Conservation (phyloP, 37 sponge, comb jelly and placozoan genomes). For the Crambe crambe region DNA sequence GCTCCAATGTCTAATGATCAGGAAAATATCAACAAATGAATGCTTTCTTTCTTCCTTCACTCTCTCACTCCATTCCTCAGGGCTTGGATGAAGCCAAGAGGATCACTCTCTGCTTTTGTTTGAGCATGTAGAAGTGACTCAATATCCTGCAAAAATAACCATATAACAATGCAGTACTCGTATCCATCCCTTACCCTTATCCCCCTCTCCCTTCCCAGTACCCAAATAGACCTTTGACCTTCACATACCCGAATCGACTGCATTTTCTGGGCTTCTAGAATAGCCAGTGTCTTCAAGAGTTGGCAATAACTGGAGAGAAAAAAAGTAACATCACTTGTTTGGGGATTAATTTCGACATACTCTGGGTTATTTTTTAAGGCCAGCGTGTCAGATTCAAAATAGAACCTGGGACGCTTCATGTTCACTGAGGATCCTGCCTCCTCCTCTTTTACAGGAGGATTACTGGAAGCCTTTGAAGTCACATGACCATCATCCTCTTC, state of each 20-base stretch:
- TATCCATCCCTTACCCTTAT: no score
- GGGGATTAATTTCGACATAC: constrained; percentile 14
- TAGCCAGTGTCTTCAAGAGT: constrained; percentile 60
- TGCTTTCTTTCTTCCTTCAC: neutral
- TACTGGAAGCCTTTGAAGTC: neutral
- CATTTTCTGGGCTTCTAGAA: constrained; percentile 78
- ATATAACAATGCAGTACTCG: neutral
- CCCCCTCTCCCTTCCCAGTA: no score
- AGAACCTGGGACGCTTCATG: constrained; percentile 20
- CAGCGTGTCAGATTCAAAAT: constrained; percentile 47
- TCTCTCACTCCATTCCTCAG: constrained; percentile 61
- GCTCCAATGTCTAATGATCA: constrained; percentile 17
- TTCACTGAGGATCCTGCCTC: neutral
- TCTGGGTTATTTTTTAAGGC: constrained; percentile 59
- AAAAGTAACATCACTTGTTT: no score
- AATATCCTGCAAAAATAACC: constrained; percentile 45
- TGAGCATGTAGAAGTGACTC: constrained; percentile 33
- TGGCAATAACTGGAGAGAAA: constrained; percentile 56
- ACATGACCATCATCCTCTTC: neutral
- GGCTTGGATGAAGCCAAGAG: constrained; percentile 32
- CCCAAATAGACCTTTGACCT: no score
- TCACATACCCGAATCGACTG: constrained; percentile 69
- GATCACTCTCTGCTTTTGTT: constrained; percentile 51
- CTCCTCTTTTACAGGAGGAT: neutral
- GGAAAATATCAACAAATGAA: neutral